These are phyloP conservation scores for Heliocidaris tuberculata DNA, from an alignment of 35 echinoderm and acorn worm species.

Conservation along the genomic window DNA sequence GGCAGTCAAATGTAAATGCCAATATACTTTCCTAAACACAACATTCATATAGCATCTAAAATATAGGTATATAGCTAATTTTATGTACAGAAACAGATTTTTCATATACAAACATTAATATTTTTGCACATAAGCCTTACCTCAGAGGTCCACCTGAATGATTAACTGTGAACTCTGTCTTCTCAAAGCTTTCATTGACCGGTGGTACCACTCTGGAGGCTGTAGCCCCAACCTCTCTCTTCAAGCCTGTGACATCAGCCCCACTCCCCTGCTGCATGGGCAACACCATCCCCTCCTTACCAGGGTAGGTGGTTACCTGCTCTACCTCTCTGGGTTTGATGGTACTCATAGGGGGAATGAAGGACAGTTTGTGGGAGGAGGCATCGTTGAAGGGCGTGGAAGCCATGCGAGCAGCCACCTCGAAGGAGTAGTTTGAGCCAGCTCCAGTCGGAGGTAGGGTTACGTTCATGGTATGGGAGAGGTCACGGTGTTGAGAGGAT, in stretches of 20 bases:
- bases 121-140: background rate
- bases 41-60: too few species aligned
- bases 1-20: too few species aligned
- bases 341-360: slow-evolving; percentile 77
- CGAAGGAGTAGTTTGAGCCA: slow-evolving; percentile 60
- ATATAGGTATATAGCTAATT: too few species aligned
- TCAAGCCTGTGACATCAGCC: background rate
- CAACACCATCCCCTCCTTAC: background rate
- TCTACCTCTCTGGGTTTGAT: slow-evolving; percentile 58
- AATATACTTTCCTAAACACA: too few species aligned
- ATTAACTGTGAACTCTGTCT: slow-evolving; percentile 53
- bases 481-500: background rate
- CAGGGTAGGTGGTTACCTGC: background rate
- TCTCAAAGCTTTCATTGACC: slow-evolving; percentile 71
- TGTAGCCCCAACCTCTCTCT: background rate
- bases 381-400: slow-evolving; percentile 81
- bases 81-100: too few species aligned
- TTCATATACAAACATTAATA: background rate
- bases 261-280: slow-evolving; percentile 5
- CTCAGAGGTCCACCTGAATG: slow-evolving; percentile 37
- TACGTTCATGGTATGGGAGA: background rate
- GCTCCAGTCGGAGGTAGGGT: slow-evolving; percentile 24
- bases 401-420: slow-evolving; percentile 82
- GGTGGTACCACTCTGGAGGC: background rate
- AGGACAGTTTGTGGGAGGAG: slow-evolving; percentile 55